These are phyloP conservation scores for Echeneis naucrates DNA, from an alignment of 2,797 vertebrate genomes.

Conservation along the genomic window DNA sequence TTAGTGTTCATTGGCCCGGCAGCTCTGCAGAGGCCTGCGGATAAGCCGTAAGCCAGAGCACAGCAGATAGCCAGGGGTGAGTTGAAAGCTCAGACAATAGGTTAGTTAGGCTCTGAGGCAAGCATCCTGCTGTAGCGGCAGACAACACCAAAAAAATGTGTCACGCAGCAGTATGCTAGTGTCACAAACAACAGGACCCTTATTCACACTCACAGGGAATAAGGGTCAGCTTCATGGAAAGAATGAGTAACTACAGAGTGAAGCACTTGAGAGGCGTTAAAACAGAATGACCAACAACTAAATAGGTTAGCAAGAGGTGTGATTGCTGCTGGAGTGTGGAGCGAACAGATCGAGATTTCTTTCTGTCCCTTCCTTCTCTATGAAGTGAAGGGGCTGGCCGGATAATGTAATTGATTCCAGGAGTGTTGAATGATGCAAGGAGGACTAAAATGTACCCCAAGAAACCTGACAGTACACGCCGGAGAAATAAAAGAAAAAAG, in stretches of 20 bases:
- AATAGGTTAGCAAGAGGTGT: slow-evolving; percentile 76
- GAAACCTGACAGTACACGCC: slow-evolving; percentile 79
- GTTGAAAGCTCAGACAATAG: slow-evolving; percentile 76
- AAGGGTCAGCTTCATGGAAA: slow-evolving; percentile 59
- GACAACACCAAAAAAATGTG: slow-evolving; percentile 77
- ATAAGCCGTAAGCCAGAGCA: slow-evolving; percentile 80
- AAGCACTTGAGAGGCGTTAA: slow-evolving; percentile 42
- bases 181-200: slow-evolving; percentile 73
- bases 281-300: slow-evolving; percentile 57
- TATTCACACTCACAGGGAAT: slow-evolving; percentile 70
- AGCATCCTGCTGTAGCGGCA: slow-evolving; percentile 73
- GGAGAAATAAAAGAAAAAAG: slow-evolving; percentile 76
- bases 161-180: slow-evolving; percentile 70
- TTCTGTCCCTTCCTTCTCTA: slow-evolving; percentile 59
- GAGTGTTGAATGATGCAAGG: slow-evolving; percentile 73
- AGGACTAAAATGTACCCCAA: slow-evolving; percentile 73
- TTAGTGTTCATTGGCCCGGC: slow-evolving; percentile 74
- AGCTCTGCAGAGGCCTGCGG: slow-evolving; percentile 75
- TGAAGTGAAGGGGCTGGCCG: slow-evolving; percentile 70
- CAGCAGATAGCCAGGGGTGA: slow-evolving; percentile 74
- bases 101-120: slow-evolving; percentile 68
- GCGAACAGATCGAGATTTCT: slow-evolving; percentile 69
- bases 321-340: slow-evolving; percentile 63
- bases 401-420: slow-evolving; percentile 85
- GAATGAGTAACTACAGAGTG: slow-evolving; percentile 59